Evolutionary conservation across 2,888 invertebrate genomes (phyloP).

Genomic region (Aphidius colemani): DNA sequence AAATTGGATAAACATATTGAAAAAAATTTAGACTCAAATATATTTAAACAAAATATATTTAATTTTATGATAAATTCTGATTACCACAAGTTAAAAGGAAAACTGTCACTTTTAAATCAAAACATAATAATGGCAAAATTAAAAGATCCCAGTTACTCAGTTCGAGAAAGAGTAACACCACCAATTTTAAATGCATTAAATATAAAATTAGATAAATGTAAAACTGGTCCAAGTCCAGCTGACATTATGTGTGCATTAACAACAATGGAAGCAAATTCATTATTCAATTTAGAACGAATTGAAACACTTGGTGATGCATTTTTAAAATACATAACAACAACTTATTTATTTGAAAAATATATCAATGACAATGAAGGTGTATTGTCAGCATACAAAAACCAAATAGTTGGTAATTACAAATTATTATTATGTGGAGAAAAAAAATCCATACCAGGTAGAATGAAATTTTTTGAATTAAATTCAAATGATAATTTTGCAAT

Average conservation of each 20-base stretch:
- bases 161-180: constrained; percentile 27
- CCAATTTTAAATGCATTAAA: constrained; percentile 39
- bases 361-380: constrained; percentile 76
- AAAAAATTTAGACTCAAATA: too few species aligned
- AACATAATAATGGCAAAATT: constrained; percentile 21
- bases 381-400: constrained; percentile 73
- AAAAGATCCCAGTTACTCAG: constrained; percentile 23
- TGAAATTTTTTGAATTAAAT: constrained; percentile 69
- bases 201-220: background rate
- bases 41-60: too few species aligned
- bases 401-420: constrained; percentile 82
- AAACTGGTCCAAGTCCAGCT: constrained; percentile 44
- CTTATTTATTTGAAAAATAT: constrained; percentile 74
- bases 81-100: too few species aligned
- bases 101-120: constrained; percentile 26
- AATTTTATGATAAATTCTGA: too few species aligned
- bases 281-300: constrained; percentile 77
- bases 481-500: constrained; percentile 78
- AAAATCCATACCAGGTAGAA: constrained; percentile 60
- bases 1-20: too few species aligned
- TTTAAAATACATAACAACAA: constrained; percentile 77
- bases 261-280: constrained; percentile 73
- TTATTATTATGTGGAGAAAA: constrained; percentile 72
- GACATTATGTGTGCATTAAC: constrained; percentile 67
- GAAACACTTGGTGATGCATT: constrained; percentile 91